Evolutionary conservation across 2,797 vertebrate species (phyloP).

Genomic region (Hybognathus amarus): DNA sequence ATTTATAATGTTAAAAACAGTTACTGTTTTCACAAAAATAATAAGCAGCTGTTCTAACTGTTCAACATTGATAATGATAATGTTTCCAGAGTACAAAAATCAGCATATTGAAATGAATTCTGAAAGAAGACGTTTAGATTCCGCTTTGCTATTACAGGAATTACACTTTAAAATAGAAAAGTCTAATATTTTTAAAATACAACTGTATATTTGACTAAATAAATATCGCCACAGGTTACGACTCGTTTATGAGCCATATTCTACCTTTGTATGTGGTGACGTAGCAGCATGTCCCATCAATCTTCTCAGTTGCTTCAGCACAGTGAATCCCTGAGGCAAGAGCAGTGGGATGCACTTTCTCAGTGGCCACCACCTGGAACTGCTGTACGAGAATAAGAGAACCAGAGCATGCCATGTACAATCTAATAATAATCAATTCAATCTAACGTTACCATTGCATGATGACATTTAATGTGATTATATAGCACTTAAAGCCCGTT

Average conservation of each 20-base stretch:
- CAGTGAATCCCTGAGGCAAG: slow-evolving; percentile 80
- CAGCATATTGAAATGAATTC: background rate
- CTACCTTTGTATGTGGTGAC: slow-evolving; percentile 86
- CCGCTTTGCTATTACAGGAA: background rate
- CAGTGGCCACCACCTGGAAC: slow-evolving; percentile 92
- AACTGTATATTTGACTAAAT: background rate
- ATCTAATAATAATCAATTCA: background rate
- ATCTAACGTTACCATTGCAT: too few species aligned
- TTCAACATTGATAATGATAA: background rate
- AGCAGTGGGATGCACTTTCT: slow-evolving; percentile 82
- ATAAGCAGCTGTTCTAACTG: too few species aligned
- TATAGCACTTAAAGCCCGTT: background rate
- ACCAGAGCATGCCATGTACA: background rate
- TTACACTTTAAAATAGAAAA: background rate
- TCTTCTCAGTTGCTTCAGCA: slow-evolving; percentile 89
- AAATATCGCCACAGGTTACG: background rate
- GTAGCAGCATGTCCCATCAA: slow-evolving; percentile 96
- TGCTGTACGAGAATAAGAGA: slow-evolving; percentile 71
- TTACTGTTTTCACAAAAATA: too few species aligned
- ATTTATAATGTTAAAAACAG: too few species aligned
- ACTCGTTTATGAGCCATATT: background rate
- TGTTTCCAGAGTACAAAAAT: background rate
- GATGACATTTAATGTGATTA: background rate
- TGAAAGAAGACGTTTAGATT: background rate
- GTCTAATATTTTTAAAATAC: too few species aligned